Base-by-base conservation (phyloP, 2,888 invertebrate genomes). In the Hypomecis punctinalis region DNA sequence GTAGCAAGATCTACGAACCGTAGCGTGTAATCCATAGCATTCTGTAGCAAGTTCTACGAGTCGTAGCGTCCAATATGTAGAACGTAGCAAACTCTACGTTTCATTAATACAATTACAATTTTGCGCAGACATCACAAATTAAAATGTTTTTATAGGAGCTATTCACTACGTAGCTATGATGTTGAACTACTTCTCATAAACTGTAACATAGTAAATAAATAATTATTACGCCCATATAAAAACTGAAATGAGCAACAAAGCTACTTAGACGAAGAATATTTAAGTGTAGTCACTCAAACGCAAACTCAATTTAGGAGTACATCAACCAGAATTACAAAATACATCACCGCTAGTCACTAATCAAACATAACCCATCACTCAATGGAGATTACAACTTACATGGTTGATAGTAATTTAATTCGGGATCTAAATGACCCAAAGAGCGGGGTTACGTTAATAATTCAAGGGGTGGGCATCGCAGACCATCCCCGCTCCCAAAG, bases 401-500 rank as follows among this genome's bases (percentile, higher is more conserved):
- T 52, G 65, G 60, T 55, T 64, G 67, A 69, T 65, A 56, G 65
- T 77, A 77, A 77, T 77, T 76, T 75, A 76, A 79, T 76, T 75
- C 67, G 52, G 62, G 71, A 68, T 74, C 73, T 71, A 78, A 81
- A 77, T 83, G 83, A 83, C 82, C 86, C 79, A 70, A 77, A 77
- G 74, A 80, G 71, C 75, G 70, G 69, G 74, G 76, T 74, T 72
- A 76, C 78, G 79, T 89, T 86, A 88, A 88, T 89, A 88, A 89
- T 89, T 87, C 84, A 88, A 80, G 77, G 76, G 72, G 76, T 80
- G 79, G 78, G 77, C 81, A 86, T 87, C 87, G 78, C 86, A 87
- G 88, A 88, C 81, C 80, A 82, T 78, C 77, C 80, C 68, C 73
- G 74, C 76, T 87, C 90, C 88, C 89, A 35, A 65, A 88, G 90